Evolutionary conservation across 2,888 invertebrate species (phyloP).

Genomic region (Oscheius onirici): DNA sequence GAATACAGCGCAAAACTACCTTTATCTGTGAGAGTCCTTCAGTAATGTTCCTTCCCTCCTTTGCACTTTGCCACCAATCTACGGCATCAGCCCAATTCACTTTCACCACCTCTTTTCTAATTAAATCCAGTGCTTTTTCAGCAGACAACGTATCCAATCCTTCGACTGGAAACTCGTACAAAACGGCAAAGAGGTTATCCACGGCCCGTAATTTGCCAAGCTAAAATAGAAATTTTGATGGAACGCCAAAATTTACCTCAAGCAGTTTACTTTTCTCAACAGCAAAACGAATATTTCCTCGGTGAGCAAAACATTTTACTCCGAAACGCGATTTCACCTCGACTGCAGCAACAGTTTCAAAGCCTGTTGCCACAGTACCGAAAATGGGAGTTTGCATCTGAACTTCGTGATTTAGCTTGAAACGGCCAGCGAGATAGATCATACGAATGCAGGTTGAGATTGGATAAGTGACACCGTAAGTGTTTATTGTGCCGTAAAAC

Average conservation of each 20-base stretch:
- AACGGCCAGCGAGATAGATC: not conserved
- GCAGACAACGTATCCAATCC: slow-evolving; percentile 26
- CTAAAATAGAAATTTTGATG: not conserved
- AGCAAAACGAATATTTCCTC: slow-evolving; percentile 69
- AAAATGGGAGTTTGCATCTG: slow-evolving; percentile 14
- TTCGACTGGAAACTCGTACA: slow-evolving; percentile 36
- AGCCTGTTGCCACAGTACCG: slow-evolving; percentile 73
- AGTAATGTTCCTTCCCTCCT: slow-evolving; percentile 11
- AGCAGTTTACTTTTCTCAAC: slow-evolving; percentile 58
- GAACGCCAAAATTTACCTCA: slow-evolving; percentile 3
- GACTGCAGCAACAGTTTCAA: slow-evolving; percentile 72
- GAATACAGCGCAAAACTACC: not conserved
- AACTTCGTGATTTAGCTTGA: not conserved
- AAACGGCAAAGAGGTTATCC: slow-evolving; percentile 46
- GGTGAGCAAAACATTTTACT: slow-evolving; percentile 49
- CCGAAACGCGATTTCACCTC: slow-evolving; percentile 72
- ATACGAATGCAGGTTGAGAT: too few relatives aligned
- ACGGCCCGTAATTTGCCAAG: slow-evolving; percentile 40
- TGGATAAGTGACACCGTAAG: too few relatives aligned
- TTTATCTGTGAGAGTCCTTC: slow-evolving; percentile 27
- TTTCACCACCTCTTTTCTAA: slow-evolving; percentile 32
- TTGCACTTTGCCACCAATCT: slow-evolving; percentile 35
- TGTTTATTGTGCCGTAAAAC: too few relatives aligned
- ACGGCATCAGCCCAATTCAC: slow-evolving; percentile 43
- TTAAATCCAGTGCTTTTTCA: slow-evolving; percentile 31